These are phyloP conservation scores for Oryzias javanicus DNA, from an alignment of 2,113 vertebrate species.

Conservation along the genomic window DNA sequence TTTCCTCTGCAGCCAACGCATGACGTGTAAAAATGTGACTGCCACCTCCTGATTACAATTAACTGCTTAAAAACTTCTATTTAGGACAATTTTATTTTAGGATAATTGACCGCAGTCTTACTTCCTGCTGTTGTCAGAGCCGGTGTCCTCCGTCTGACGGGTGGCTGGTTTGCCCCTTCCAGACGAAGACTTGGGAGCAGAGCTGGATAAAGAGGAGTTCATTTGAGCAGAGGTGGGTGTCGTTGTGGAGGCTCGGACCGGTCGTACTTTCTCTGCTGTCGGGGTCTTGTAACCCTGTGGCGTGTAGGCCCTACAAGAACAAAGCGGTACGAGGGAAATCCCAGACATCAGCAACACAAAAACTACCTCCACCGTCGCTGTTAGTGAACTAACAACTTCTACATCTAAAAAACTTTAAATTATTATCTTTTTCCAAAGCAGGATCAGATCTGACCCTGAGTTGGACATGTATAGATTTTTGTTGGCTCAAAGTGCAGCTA, in stretches of 20 bases:
- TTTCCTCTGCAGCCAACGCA: too few species aligned
- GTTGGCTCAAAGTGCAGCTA: slow-evolving; percentile 12
- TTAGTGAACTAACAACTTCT: too few species aligned
- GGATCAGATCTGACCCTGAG: too few species aligned
- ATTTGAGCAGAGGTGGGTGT: slow-evolving; percentile 67
- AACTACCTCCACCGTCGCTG: too few species aligned
- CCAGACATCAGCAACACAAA: too few species aligned
- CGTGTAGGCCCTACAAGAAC: slow-evolving; percentile 72
- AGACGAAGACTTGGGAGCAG: slow-evolving; percentile 85
- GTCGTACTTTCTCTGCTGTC: slow-evolving; percentile 66
- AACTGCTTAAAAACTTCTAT: too few species aligned
- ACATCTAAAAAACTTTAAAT: too few species aligned
- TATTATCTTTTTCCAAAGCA: too few species aligned
- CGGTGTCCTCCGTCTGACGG: slow-evolving; percentile 76
- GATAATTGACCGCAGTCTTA: slow-evolving; percentile 27
- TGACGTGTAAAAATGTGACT: too few species aligned
- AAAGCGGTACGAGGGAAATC: background rate
- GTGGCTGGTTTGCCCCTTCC: slow-evolving; percentile 74
- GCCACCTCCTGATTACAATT: background rate
- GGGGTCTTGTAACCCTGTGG: slow-evolving; percentile 83
- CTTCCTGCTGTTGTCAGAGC: slow-evolving; percentile 71
- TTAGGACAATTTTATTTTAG: too few species aligned
- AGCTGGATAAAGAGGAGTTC: slow-evolving; percentile 82
- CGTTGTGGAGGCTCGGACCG: slow-evolving; percentile 67
- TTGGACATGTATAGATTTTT: background rate